Base-by-base conservation (phyloP, 2,888 invertebrate genomes). In the Linnaemya tessellans region DNA sequence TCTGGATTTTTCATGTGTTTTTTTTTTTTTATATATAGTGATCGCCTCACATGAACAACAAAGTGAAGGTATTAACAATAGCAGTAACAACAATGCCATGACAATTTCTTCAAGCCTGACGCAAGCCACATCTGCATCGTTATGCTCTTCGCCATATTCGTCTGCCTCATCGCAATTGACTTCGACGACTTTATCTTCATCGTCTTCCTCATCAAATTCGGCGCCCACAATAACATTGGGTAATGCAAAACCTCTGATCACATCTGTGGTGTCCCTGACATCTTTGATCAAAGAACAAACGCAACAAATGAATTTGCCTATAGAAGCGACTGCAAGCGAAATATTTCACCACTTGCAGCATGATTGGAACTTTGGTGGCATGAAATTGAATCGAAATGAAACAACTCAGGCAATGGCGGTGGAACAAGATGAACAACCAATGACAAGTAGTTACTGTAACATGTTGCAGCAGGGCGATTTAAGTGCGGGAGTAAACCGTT, bases 321-420 rank as follows among this genome's bases (percentile, higher is more conserved):
- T 88, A 65, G 87, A 89, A 71, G 67, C 84, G 81, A 89, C 84
- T 58, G 71, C 80, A 4, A 90, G 83, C 62, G 91, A 91, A 81
- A 90, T 92, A 87, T 92, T 91, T 86, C 91, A 92, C 80, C 91
- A 92, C 86, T 91, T 92, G 15, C 91, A 91, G 71, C 92, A 92
- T 84, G 92, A 92, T 88, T 92, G 92, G 92, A 92, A 92, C 88
- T 92, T 92, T 74, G 92, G 92, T 60, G 89, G 89, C 43, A 88
- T 91, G 10, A 91, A 91, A 82, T 78, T 90, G 15, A 82, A 84
- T 78, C 60, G 70, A 65, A 75, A 83, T 46, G 78, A 78, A n/a
- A 56, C 30, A 13, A n/a, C 60, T 25, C 68, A 70, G 54, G n/a
- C 38, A 30, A 62, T 81, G 67, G 20, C 41, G 7, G 38, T 62